Percentiles rank a stretch among this genome's conserved stretches.
Evolutionary conservation across 2,888 invertebrate genomes (phyloP).

Genomic region (Rhagonycha lutea): DNA sequence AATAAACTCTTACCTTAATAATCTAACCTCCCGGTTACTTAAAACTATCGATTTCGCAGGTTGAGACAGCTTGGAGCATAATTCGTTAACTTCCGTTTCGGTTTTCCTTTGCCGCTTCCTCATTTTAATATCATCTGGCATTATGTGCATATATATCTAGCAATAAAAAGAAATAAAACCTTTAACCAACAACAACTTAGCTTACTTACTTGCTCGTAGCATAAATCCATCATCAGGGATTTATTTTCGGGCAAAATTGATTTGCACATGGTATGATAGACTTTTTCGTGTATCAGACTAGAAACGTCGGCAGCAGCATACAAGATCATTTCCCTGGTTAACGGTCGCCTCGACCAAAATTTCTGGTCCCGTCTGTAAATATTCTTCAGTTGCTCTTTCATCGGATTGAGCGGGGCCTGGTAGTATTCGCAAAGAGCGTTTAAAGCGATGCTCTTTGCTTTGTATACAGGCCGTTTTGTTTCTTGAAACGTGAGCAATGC

Average conservation of each 20-base stretch:
- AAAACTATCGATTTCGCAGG: slow-evolving; percentile 85
- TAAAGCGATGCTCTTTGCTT: slow-evolving; percentile 90
- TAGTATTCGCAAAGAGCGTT: slow-evolving; percentile 90
- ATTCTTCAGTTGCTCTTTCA: slow-evolving; percentile 88
- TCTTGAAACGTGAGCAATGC: slow-evolving; percentile 90
- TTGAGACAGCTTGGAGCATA: slow-evolving; percentile 79
- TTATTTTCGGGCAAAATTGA: slow-evolving; percentile 74
- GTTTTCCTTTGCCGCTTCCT: slow-evolving; percentile 89
- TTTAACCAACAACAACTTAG: slow-evolving; percentile 36
- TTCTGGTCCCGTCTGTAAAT: slow-evolving; percentile 81
- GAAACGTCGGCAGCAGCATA: slow-evolving; percentile 90
- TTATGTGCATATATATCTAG: slow-evolving; percentile 76
- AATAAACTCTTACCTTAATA: slow-evolving; percentile 67
- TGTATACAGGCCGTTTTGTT: slow-evolving; percentile 88
- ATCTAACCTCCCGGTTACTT: slow-evolving; percentile 88
- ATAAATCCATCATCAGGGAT: slow-evolving; percentile 78
- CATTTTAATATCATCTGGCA: slow-evolving; percentile 82
- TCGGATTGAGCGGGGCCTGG: slow-evolving; percentile 84
- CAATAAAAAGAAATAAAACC: slow-evolving; percentile 17
- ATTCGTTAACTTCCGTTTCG: slow-evolving; percentile 86
- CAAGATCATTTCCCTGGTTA: slow-evolving; percentile 88
- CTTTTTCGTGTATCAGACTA: slow-evolving; percentile 82
- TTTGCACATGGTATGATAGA: slow-evolving; percentile 74
- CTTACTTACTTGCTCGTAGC: slow-evolving; percentile 73
- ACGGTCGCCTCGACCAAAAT: slow-evolving; percentile 87